These are phyloP conservation scores for Villa cingulata DNA, from an alignment of 2,888 invertebrate species.

Conservation along the genomic window DNA sequence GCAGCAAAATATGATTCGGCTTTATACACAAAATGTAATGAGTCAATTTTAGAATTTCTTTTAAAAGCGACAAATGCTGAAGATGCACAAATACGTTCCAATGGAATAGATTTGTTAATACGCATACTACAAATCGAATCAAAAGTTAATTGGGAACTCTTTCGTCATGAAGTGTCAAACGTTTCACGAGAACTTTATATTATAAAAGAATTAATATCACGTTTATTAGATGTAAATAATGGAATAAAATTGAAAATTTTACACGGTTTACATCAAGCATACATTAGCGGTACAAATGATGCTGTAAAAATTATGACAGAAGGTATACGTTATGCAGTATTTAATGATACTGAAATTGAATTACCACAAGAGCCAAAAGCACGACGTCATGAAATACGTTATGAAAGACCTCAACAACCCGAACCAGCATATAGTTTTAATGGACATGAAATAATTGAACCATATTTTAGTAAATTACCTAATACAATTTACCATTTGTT, in stretches of 20 bases:
- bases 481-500: constrained; percentile 24
- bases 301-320: constrained; percentile 27
- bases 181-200: constrained; percentile 30
- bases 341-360: constrained; percentile 19
- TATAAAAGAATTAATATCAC: constrained; percentile 25
- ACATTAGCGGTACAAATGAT: constrained; percentile 25
- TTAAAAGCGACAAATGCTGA: constrained; percentile 26
- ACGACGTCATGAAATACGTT: constrained; percentile 24
- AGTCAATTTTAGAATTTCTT: constrained; percentile 27
- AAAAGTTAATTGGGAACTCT: constrained; percentile 31
- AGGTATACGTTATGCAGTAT: constrained; percentile 23
- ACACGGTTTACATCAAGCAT: constrained; percentile 24
- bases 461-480: constrained; percentile 24
- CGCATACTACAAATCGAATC: constrained; percentile 27
- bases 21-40: constrained; percentile 31
- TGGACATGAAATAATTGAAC: constrained; percentile 23
- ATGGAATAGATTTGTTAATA: constrained; percentile 27
- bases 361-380: constrained; percentile 19
- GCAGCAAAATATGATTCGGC: constrained; percentile 34
- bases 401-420: constrained; percentile 20
- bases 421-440: constrained; percentile 26
- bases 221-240: constrained; percentile 27
- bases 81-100: constrained; percentile 26
- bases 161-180: constrained; percentile 29
- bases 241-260: constrained; percentile 28